These are phyloP conservation scores for Procavia capensis DNA, from an alignment of 2,113 vertebrate species.

Conservation along the genomic window DNA sequence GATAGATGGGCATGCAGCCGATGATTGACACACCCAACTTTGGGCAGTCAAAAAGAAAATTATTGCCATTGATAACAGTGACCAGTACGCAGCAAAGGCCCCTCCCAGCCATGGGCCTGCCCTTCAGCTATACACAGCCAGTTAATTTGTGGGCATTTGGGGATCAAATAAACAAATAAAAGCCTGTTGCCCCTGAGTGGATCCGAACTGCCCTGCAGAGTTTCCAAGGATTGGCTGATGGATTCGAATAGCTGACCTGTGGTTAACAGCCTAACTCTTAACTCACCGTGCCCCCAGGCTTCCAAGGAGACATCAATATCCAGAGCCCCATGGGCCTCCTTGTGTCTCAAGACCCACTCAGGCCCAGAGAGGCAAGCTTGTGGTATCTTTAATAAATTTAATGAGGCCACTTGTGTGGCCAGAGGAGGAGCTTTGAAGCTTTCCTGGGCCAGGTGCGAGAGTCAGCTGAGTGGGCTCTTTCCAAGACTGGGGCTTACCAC, in stretches of 20 bases:
- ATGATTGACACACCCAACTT: background rate
- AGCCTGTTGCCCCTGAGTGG: too few relatives aligned
- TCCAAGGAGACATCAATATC: background rate
- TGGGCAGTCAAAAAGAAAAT: conserved; percentile 65
- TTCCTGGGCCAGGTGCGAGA: background rate
- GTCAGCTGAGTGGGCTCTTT: background rate
- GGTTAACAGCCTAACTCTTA: too few relatives aligned
- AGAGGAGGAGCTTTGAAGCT: fast-evolving
- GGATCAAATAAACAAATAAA: too few relatives aligned
- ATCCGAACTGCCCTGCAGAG: too few relatives aligned
- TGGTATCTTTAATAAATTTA: fast-evolving
- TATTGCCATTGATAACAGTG: background rate
- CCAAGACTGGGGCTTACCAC: background rate
- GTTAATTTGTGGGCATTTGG: conserved; percentile 69
- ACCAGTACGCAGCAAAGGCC: conserved; percentile 28
- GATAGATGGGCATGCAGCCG: conserved; percentile 13
- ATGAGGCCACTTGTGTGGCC: background rate
- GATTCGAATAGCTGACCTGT: too few relatives aligned
- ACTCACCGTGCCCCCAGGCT: background rate
- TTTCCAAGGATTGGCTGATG: too few relatives aligned
- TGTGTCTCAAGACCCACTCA: fast-evolving
- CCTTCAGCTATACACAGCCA: conserved; percentile 53
- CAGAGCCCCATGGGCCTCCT: background rate
- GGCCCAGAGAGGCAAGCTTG: background rate
- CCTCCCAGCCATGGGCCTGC: conserved; percentile 52